A percentile compares a stretch with the other conserved stretches of the same genome.
phyloP scores from a whole-genome alignment of 1,140 invertebrate genomes.

The Drosophila grimshawi region DNA sequence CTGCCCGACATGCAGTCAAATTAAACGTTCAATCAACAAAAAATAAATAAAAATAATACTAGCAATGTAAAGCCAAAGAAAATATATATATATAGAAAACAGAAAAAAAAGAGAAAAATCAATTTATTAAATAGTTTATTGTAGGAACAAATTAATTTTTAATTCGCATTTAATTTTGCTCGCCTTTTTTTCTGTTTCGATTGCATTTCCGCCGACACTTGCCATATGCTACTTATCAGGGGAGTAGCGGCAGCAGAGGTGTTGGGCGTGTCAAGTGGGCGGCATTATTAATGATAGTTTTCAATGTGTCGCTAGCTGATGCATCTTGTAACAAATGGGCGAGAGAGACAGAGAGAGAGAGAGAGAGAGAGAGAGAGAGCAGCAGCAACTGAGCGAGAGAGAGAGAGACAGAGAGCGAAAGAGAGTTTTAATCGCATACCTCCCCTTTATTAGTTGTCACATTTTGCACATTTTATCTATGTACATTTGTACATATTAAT shows the following conservation, averaged over 20 bases:
- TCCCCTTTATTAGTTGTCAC: conserved; percentile 44
- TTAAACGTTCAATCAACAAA: conserved; percentile 26
- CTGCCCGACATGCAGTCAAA: conserved; percentile 17
- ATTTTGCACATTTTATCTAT: conserved; percentile 13
- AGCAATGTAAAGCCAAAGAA: not conserved
- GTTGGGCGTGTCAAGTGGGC: conserved; percentile 24
- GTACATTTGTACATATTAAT: not conserved
- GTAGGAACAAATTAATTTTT: conserved; percentile 27
- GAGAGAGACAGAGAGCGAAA: not conserved
- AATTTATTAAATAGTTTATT: not conserved
- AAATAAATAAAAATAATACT: not conserved
- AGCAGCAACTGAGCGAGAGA: conserved; percentile 17
- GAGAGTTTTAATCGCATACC: not conserved
- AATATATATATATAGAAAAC: conserved; percentile 6
- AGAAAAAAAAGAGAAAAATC: conserved; percentile 3
- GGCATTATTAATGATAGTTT: conserved; percentile 56
- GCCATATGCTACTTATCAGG: conserved; percentile 54
- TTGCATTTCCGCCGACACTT: conserved; percentile 45
- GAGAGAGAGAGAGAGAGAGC: not conserved
- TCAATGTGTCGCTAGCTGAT: conserved; percentile 29
- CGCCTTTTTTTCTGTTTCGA: conserved; percentile 10
- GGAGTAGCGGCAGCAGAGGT: not conserved
- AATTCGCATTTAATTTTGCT: conserved; percentile 51
- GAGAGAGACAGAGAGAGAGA: not conserved
- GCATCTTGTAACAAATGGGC: conserved; percentile 39